Percentiles rank a stretch among this genome's conserved stretches.
phyloP scores from a whole-genome alignment of 2,797 vertebrate genomes.

The Carapus acus region DNA sequence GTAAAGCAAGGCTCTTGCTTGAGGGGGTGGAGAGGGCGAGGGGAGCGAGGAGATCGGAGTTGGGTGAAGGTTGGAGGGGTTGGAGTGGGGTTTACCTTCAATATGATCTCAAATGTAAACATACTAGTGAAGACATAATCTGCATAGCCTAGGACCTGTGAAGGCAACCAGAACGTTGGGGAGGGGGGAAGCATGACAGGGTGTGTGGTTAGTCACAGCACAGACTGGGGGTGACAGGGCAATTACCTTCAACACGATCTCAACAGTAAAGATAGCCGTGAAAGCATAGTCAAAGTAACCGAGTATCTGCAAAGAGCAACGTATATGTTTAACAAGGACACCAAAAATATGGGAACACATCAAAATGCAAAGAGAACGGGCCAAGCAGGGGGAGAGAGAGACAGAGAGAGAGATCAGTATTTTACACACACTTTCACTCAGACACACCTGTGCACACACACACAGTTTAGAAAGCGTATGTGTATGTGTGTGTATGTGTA shows the following conservation, averaged over 20 bases:
- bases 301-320: slow-evolving; percentile 98
- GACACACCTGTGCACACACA: too few species aligned
- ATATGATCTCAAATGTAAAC: slow-evolving; percentile 99
- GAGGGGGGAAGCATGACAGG: slow-evolving; percentile 83
- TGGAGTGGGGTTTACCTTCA: slow-evolving; percentile 87
- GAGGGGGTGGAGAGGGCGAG: too few species aligned
- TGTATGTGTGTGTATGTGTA: too few species aligned
- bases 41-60: too few species aligned
- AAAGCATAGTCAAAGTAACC: slow-evolving; percentile 99
- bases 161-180: slow-evolving; percentile 86
- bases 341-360: too few species aligned
- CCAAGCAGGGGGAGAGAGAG: too few species aligned
- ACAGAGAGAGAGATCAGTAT: too few species aligned
- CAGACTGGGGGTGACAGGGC: slow-evolving; percentile 76
- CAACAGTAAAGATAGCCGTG: slow-evolving; percentile 99
- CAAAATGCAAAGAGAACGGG: too few species aligned
- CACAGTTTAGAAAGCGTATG: too few species aligned
- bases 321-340: slow-evolving; percentile 73
- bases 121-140: slow-evolving; percentile 99
- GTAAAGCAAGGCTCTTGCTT: slow-evolving; percentile 75
- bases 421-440: too few species aligned
- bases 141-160: slow-evolving; percentile 98
- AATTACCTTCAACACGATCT: slow-evolving; percentile 99
- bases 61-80: too few species aligned
- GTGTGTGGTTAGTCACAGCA: slow-evolving; percentile 71